A percentile compares a stretch with the other conserved stretches of the same genome.
Conservation (phyloP, 2,888 invertebrate genomes). For the Buathra laborator region DNA sequence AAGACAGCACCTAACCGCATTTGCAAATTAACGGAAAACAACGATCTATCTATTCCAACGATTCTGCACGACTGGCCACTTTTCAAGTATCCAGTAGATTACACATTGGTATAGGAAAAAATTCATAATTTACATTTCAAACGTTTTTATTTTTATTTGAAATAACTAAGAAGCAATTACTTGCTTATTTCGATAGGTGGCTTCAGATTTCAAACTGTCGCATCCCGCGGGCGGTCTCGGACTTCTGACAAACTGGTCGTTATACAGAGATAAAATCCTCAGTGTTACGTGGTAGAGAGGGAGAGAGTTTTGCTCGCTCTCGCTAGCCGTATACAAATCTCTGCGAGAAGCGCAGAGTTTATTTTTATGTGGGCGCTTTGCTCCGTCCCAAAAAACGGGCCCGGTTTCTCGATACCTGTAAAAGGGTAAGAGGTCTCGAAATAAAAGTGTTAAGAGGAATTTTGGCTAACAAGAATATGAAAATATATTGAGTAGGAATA, state of each 20-base stretch:
- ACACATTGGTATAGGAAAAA: slow-evolving; percentile 41
- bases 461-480: too few relatives aligned
- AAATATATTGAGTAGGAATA: too few relatives aligned
- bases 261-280: neutral
- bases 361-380: too few relatives aligned
- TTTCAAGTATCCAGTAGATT: slow-evolving; percentile 46
- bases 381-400: too few relatives aligned
- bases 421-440: too few relatives aligned
- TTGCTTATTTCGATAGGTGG: neutral
- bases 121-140: neutral
- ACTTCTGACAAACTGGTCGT: neutral
- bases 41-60: neutral
- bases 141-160: neutral
- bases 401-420: too few relatives aligned
- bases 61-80: slow-evolving; percentile 46
- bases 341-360: too few relatives aligned
- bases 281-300: too few relatives aligned
- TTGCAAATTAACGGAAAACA: slow-evolving; percentile 9
- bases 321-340: too few relatives aligned
- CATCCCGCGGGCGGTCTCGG: neutral
- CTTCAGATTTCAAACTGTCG: neutral
- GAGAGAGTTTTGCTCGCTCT: too few relatives aligned
- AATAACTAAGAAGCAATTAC: neutral
- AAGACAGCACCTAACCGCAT: slow-evolving; percentile 34
- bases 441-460: too few relatives aligned